Percentiles rank a stretch among this genome's conserved stretches.
phyloP scores from a whole-genome alignment of 2,797 vertebrate species.

The Cynopterus sphinx region DNA sequence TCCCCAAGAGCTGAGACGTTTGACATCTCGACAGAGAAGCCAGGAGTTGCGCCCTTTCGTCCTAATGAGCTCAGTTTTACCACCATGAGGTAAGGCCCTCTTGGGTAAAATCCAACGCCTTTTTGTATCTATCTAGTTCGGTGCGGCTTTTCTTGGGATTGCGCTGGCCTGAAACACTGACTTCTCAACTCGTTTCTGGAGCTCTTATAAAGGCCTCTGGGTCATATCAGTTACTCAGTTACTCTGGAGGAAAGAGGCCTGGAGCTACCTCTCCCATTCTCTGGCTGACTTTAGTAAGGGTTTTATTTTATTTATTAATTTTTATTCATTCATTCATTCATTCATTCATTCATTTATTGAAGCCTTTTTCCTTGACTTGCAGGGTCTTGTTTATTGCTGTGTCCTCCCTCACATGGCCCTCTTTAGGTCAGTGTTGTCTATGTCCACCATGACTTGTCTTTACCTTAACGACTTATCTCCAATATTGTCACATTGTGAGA shows the following conservation, averaged over 20 bases:
- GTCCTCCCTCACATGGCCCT: too few species aligned
- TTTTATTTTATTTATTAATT: not conserved
- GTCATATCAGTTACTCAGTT: not conserved
- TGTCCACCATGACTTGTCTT: not conserved
- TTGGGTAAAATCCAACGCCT: not conserved
- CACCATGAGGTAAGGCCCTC: not conserved
- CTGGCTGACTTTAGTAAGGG: not conserved
- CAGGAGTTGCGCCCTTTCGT: not conserved
- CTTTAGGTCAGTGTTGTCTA: not conserved
- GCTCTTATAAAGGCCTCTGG: not conserved
- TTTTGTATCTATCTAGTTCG: not conserved
- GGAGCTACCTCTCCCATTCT: not conserved
- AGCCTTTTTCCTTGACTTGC: not conserved
- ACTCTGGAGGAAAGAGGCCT: not conserved
- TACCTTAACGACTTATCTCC: not conserved
- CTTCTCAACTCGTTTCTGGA: not conserved
- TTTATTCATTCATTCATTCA: too few species aligned
- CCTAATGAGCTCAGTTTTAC: accelerated
- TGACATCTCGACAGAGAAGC: too few species aligned
- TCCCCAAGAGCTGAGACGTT: not conserved
- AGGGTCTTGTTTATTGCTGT: not conserved
- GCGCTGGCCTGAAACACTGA: not conserved
- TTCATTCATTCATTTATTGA: too few species aligned
- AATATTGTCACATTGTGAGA: not conserved
- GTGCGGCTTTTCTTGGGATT: not conserved